phyloP scores from a whole-genome alignment of 1,140 invertebrate genomes.

The Pogonus chalceus region DNA sequence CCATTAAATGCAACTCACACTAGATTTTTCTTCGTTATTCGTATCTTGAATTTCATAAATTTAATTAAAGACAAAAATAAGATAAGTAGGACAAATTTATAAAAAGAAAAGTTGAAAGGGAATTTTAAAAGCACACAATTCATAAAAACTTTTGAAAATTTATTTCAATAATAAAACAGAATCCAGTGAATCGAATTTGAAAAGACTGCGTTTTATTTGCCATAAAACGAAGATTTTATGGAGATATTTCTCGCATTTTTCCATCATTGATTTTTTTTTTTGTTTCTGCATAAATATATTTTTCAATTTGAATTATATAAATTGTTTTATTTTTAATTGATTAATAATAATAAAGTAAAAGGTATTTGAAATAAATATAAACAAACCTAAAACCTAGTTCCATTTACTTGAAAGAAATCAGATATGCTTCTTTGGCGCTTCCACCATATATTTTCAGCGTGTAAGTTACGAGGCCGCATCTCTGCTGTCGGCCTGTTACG shows the following conservation, averaged over 20 bases:
- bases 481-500: not conserved
- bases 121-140: not conserved
- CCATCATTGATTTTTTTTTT: too few relatives aligned
- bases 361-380: not conserved
- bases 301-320: not conserved
- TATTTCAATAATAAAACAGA: too few relatives aligned
- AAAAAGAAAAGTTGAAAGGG: not conserved
- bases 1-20: not conserved
- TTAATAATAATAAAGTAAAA: not conserved
- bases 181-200: too few relatives aligned
- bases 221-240: too few relatives aligned
- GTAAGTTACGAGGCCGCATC: not conserved
- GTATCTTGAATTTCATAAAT: not conserved
- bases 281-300: too few relatives aligned
- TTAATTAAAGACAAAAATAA: not conserved
- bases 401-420: not conserved
- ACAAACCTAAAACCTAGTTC: not conserved
- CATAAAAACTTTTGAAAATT: too few relatives aligned
- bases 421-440: not conserved
- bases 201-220: too few relatives aligned
- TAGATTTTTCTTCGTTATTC: not conserved
- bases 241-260: too few relatives aligned
- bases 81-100: not conserved
- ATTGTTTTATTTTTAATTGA: not conserved
- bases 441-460: not conserved